Percentiles rank a stretch among this genome's conserved stretches.
phyloP scores from a whole-genome alignment of 2,797 vertebrate genomes.

The Pipistrellus pipistrellus region DNA sequence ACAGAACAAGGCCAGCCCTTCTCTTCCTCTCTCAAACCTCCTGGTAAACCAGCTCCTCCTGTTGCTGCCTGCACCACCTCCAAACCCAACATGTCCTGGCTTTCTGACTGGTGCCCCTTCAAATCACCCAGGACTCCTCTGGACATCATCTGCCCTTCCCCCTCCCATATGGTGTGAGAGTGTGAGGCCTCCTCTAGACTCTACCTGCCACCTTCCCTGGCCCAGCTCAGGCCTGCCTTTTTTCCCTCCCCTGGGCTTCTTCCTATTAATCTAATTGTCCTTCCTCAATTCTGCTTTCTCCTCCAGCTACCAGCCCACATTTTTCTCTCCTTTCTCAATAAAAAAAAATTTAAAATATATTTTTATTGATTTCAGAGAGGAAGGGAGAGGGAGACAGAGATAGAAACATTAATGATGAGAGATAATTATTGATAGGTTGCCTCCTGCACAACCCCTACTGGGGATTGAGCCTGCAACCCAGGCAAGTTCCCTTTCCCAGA shows the following conservation, averaged over 20 bases:
- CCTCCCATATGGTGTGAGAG: neutral
- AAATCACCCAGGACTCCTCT: neutral
- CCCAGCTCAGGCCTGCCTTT: neutral
- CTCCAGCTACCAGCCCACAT: neutral
- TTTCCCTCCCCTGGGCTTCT: neutral
- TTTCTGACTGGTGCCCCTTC: neutral
- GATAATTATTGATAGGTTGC: too few species aligned
- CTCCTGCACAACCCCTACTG: too few species aligned
- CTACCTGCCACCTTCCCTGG: neutral
- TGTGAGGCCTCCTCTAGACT: neutral
- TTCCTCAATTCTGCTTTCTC: neutral
- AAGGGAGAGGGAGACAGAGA: too few species aligned
- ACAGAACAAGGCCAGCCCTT: neutral
- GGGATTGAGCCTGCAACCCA: too few species aligned
- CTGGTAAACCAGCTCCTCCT: neutral
- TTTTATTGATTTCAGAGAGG: too few species aligned
- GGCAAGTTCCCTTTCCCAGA: too few species aligned
- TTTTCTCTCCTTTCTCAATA: neutral
- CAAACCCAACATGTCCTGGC: neutral
- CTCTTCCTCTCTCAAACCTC: neutral
- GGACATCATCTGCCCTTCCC: neutral
- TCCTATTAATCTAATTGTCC: neutral
- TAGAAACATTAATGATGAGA: too few species aligned
- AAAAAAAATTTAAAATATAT: too few species aligned
- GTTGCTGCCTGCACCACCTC: neutral